Percentiles rank a stretch among this genome's conserved stretches.
phyloP scores from a whole-genome alignment of 1,140 invertebrate genomes.

The Papilio helenus region DNA sequence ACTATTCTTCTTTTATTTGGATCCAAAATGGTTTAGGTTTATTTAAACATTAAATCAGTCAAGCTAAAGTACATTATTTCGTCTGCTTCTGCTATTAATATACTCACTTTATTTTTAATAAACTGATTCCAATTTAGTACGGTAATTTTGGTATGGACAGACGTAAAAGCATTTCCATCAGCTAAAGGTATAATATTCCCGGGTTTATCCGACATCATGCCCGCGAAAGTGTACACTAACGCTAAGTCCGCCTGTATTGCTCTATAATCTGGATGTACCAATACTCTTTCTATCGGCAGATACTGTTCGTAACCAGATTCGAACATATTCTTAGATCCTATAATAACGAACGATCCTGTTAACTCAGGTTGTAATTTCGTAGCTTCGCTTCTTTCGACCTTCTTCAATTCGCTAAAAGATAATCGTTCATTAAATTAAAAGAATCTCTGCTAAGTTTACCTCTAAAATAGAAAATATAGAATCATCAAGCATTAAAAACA shows the following conservation, averaged over 20 bases:
- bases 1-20: background rate
- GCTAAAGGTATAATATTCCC: slow-evolving; percentile 55
- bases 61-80: background rate
- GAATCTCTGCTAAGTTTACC: background rate
- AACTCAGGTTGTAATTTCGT: slow-evolving; percentile 49
- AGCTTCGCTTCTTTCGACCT: slow-evolving; percentile 9
- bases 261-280: slow-evolving; percentile 56
- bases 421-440: background rate
- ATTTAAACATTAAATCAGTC: background rate
- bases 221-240: slow-evolving; percentile 62
- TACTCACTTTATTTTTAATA: slow-evolving; percentile 51
- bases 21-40: too few species aligned
- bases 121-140: slow-evolving; percentile 65
- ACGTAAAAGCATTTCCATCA: slow-evolving; percentile 49
- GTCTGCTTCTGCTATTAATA: too few species aligned
- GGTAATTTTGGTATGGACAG: slow-evolving; percentile 54
- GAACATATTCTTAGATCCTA: slow-evolving; percentile 66
- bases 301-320: slow-evolving; percentile 63
- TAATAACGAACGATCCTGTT: slow-evolving; percentile 63
- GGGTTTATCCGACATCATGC: slow-evolving; percentile 66
- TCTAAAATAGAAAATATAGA: background rate
- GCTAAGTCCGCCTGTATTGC: slow-evolving; percentile 58
- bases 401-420: slow-evolving; percentile 1
- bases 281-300: slow-evolving; percentile 61
- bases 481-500: too few species aligned